Evolutionary conservation across 2,113 vertebrate genomes (phyloP), one percentile per base, ranked within the genome.

Genomic region (Odocoileus hemionus): DNA sequence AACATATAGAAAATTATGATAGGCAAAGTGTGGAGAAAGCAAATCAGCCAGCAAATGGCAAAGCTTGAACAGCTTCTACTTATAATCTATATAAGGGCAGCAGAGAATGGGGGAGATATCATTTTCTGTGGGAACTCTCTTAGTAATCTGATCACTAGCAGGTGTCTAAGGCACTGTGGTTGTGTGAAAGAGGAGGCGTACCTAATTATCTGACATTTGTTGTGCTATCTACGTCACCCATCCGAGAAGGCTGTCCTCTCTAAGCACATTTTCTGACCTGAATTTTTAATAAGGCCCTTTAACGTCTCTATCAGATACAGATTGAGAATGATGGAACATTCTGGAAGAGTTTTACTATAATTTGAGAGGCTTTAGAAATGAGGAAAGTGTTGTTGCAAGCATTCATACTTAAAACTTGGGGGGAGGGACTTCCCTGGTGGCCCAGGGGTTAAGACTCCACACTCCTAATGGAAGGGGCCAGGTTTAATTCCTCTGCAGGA

Each of bases 161-260:
- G 36, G 43, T 3, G 36, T 60, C 25, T 17, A 2, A 3, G 1
- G 86, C 45, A 15, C 7, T n/a, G 39, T 0, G 21, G 26, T 0
- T 33, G 19, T 43, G 19, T 6, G 10, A 45, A 54, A 78, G 28
- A 33, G 58, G 43, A 86, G 23, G 58, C 12, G 6, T 43, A 36
- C 21, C 52, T 4, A 16, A 36, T 1, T 28, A 39, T 30, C 58
- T n/a, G 57, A 45, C 8, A 55, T 3, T 33, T 36, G n/a, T 86
- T 28, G 23, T 28, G 47, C 64, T 55, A 58, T 11, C 89, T 50
- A 14, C n/a, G 12, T 4, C 39, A 6, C 50, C 7, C 28, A 61
- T n/a, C 43, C 0, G 1, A 90, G 36, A 83, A 74, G 60, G 30
- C 39, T 19, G 39, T n/a, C 39, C 25, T 94, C 67, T 54, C 89